Evolutionary conservation across 2,797 vertebrate species (phyloP), one percentile per base, ranked within the genome.

Genomic region (Pipistrellus pipistrellus): DNA sequence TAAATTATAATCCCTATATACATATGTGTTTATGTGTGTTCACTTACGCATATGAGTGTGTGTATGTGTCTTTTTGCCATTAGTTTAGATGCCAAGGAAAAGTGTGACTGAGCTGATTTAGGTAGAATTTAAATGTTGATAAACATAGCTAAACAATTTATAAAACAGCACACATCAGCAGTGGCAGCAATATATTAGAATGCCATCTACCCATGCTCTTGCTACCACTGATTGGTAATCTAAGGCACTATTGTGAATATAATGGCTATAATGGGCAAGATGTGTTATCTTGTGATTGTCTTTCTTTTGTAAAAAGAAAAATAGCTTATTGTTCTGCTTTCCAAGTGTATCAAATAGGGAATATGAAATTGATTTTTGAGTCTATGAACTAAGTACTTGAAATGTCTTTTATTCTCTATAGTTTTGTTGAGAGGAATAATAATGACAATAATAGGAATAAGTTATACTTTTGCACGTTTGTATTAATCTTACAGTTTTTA

Each of bases 301-400:
- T 23, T 51, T 92, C 35, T 35, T 94, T 93, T 64, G 11, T 69
- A 27, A 46, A 89, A 91, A 77, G 64, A 86, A 72, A 96, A 88
- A 55, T 32, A 57, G 7, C 1, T 55, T 14, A 23, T 77, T 68
- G 14, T 53, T 71, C 30, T 91, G 11, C 55, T 84, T 92, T 82
- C 46, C 32, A 66, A 64, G 15, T n/a, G 3, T 27, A 62, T 48
- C 32, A 66, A 27, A 27, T 15, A 44, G 18, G 64, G 1, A 85
- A 20, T 32, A 85, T 18, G 4, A 85, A 93, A 85, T 53, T 83
- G 8, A 2, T 68, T 81, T 93, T 27, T 59, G 11, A 90, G 6
- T 35, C 53, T 83, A 35, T 87, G 13, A 71, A 77, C 4, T 69
- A 76, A 77, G 12, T 53, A 38, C 38, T 71, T 80, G 10, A 57